These are phyloP conservation scores for Neoarius graeffei DNA, from an alignment of 2,113 vertebrate genomes.

Conservation along the genomic window DNA sequence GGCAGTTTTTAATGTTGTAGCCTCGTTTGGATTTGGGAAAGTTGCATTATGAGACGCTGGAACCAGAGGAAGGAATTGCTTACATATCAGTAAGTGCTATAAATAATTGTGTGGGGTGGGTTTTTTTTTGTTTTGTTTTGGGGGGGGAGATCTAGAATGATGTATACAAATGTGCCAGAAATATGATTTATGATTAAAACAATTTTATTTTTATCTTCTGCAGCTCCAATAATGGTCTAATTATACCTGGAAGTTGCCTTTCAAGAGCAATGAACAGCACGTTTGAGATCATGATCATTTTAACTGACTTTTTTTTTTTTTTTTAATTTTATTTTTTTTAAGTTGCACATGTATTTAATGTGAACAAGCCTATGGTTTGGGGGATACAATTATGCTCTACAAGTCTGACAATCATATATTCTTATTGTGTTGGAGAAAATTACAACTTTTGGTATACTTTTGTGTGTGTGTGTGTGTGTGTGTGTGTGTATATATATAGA, in stretches of 20 bases:
- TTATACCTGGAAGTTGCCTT: conserved; percentile 20
- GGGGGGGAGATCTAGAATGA: background rate
- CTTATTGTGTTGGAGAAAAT: background rate
- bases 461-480: too few relatives aligned
- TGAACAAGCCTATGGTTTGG: background rate
- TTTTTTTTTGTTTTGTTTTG: background rate
- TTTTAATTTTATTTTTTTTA: background rate
- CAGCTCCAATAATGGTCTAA: conserved; percentile 60
- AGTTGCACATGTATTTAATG: too few relatives aligned
- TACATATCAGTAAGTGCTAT: conserved; percentile 68
- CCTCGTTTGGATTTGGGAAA: conserved; percentile 41
- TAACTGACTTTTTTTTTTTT: background rate
- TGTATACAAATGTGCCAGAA: background rate
- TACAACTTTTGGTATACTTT: background rate
- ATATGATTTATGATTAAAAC: background rate
- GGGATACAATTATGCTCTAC: background rate
- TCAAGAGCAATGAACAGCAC: background rate
- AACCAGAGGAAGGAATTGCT: conserved; percentile 56
- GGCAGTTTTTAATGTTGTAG: conserved; percentile 52
- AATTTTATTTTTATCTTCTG: conserved; percentile 37
- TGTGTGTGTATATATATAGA: background rate
- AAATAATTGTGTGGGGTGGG: background rate
- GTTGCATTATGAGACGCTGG: conserved; percentile 55
- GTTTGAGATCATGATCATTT: background rate
- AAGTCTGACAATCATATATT: background rate